Evolutionary conservation across 2,888 invertebrate genomes (phyloP).

Genomic region (Mythimna albipuncta): DNA sequence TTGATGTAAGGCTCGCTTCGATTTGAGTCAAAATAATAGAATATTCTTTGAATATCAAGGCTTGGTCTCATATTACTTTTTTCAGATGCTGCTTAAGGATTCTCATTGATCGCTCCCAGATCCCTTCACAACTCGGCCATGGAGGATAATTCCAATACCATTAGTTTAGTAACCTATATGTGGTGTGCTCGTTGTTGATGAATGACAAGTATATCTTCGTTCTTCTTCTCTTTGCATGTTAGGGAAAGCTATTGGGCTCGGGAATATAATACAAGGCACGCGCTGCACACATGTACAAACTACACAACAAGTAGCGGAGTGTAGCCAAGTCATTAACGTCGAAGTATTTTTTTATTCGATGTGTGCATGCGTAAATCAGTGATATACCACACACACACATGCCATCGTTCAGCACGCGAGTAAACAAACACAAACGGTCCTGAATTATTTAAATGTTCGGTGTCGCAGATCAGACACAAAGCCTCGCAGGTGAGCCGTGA

Average conservation of each 20-base stretch:
- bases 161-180: too few species aligned
- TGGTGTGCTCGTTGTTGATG: too few species aligned
- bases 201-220: too few species aligned
- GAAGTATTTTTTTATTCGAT: constrained; percentile 14
- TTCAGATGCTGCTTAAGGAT: constrained; percentile 5
- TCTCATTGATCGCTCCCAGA: background rate
- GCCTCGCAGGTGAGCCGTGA: constrained; percentile 57
- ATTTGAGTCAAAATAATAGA: background rate
- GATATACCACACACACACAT: background rate
- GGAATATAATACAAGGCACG: too few species aligned
- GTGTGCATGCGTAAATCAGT: constrained; percentile 1
- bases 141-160: too few species aligned
- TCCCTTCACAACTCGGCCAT: too few species aligned
- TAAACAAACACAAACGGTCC: constrained; percentile 51
- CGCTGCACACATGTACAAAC: too few species aligned
- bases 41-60: constrained; percentile 5
- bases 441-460: constrained; percentile 59
- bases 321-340: background rate
- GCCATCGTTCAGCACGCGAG: constrained; percentile 2
- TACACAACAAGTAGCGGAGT: background rate
- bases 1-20: constrained; percentile 1
- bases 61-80: background rate
- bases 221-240: too few species aligned
- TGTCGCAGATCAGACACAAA: constrained; percentile 57
- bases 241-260: too few species aligned